Evolutionary conservation across 1,140 invertebrate species (phyloP).

Genomic region (Lepidurus couesii): DNA sequence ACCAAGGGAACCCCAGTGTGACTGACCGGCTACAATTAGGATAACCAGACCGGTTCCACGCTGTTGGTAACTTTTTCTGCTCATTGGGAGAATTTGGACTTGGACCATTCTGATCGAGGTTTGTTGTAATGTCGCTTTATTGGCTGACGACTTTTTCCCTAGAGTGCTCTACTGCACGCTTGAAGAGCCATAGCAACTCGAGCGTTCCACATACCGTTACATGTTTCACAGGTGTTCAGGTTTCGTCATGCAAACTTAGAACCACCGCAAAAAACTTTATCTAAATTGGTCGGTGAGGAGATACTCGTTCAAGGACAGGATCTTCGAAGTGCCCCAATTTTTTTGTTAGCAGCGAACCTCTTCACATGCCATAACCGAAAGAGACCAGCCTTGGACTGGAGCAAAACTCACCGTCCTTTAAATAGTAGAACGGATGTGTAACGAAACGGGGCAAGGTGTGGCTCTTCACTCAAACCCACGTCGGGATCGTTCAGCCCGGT

Average conservation of each 20-base stretch:
- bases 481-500: background rate
- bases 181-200: background rate
- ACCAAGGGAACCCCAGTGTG: background rate
- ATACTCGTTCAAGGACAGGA: conserved; percentile 9
- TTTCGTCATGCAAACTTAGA: background rate
- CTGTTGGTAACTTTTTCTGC: background rate
- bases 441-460: background rate
- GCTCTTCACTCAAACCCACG: background rate
- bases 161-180: background rate
- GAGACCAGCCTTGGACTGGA: background rate
- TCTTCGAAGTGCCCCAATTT: background rate
- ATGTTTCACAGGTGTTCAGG: background rate
- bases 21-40: background rate
- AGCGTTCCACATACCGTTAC: background rate
- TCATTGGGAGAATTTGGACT: background rate
- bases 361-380: background rate
- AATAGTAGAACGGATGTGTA: conserved; percentile 11
- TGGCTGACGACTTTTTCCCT: background rate
- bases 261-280: background rate
- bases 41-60: background rate
- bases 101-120: background rate
- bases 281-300: background rate
- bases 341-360: background rate
- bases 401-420: background rate
- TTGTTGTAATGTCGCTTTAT: background rate